Evolutionary conservation across 2,797 vertebrate genomes (phyloP).

Genomic region (Xiphophorus birchmanni): DNA sequence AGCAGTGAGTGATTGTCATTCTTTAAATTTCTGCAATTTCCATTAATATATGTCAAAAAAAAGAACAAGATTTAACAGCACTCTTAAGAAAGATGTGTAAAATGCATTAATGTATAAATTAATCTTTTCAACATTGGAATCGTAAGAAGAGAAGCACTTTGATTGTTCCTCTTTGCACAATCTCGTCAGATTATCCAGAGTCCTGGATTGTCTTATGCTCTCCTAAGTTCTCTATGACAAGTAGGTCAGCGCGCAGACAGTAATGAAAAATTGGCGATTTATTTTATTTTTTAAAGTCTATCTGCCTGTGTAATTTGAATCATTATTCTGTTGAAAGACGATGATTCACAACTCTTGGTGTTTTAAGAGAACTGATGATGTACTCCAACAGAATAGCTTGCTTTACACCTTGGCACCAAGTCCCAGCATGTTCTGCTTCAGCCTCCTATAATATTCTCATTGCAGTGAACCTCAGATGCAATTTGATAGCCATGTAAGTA

Average conservation of each 20-base stretch:
- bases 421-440: conserved; percentile 34
- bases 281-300: not conserved
- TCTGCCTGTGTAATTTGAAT: not conserved
- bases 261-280: not conserved
- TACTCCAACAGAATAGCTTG: not conserved
- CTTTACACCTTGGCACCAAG: conserved; percentile 13
- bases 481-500: conserved; percentile 46
- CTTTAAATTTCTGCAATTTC: not conserved
- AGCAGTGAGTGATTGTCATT: not conserved
- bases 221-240: not conserved
- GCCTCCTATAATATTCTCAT: conserved; percentile 37
- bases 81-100: not conserved
- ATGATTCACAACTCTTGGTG: too few species aligned
- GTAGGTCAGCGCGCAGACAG: not conserved
- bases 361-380: not conserved
- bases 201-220: not conserved
- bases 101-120: not conserved
- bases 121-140: not conserved
- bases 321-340: not conserved
- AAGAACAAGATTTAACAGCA: not conserved
- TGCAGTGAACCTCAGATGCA: conserved; percentile 29
- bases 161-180: not conserved
- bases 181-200: not conserved
- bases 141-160: not conserved
- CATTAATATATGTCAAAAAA: not conserved